Evolutionary conservation across 2,797 vertebrate genomes (phyloP), one percentile per base, ranked within the genome.

Genomic region (Gymnoscopelus braueri): DNA sequence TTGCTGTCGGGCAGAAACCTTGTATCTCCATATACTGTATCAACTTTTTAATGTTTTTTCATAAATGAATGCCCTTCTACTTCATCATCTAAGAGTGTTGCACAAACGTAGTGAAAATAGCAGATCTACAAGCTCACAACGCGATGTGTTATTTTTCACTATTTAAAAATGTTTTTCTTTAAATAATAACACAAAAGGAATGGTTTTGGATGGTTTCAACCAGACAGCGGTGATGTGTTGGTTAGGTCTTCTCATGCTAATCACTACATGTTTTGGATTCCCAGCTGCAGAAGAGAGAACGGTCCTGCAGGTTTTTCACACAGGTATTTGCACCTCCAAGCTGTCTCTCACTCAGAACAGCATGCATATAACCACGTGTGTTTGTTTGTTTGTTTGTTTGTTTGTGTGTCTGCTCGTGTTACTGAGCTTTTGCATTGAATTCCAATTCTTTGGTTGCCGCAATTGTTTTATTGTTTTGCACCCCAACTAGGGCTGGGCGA

Each of bases 221-320:
- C 26, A 1, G 26, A 29, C 26, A 4, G 26, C 26, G 26, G 26
- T 2, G 26, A 4, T 29, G 26, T 29, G 26, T 29, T 29, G 3
- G 19, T 39, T 39, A 83, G 74, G 82, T 87, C 79, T 80, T 77
- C 75, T 29, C 56, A 75, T 14, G 65, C 86, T 93, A 93, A 92
- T 85, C 75, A 68, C 47, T 81, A 54, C 81, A 85, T 69, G 95
- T 93, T 95, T 94, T 95, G 88, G 94, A 95, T 94, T 91, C 91
- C 90, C 96, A 98, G 97, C 96, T 98, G 94, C 97, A 98, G 96
- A 98, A 98, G 95, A 96, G 97, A 90, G 96, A 98, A 91, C 95
- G 95, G 84, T 98, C 96, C 92, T 98, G 97, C 96, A 96, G 96
- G 94, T 95, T 96, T 91, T 98, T 98, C 94, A 95, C 97, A 90